Percentiles rank a stretch among this genome's conserved stretches.
Conservation (phyloP, 1,140 invertebrate genomes). For the Macrostomum lignano region DNA sequence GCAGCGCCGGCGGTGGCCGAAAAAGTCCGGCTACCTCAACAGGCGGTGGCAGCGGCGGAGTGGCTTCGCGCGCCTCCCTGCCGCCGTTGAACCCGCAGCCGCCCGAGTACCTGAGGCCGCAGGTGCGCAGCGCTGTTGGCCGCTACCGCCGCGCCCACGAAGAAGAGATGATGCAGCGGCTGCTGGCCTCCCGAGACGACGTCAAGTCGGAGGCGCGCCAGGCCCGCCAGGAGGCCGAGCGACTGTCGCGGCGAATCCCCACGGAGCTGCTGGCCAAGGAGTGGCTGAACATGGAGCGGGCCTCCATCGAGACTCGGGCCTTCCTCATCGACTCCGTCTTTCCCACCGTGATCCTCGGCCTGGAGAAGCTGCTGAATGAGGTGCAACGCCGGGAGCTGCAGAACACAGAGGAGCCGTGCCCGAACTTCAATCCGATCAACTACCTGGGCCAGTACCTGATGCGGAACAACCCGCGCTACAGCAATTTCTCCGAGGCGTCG, state of each 20-base stretch:
- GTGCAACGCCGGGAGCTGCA: constrained; percentile 17
- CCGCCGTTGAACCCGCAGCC: no score
- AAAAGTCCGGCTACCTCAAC: no score
- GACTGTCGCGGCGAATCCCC: constrained; percentile 20
- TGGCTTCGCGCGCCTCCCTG: no score
- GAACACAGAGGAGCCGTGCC: constrained; percentile 11
- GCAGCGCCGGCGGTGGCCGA: no score
- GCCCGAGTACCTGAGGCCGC: not conserved
- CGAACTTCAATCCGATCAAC: constrained; percentile 27
- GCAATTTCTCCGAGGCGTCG: constrained; percentile 23
- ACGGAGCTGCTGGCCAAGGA: constrained; percentile 21
- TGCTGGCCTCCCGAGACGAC: not conserved
- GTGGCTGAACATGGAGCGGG: constrained; percentile 15
- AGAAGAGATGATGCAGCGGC: not conserved
- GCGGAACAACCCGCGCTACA: constrained; percentile 25
- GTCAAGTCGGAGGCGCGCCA: not conserved
- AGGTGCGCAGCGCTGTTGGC: not conserved
- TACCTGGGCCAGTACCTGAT: constrained; percentile 26
- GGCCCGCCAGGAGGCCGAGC: constrained; percentile 10
- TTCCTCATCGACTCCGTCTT: constrained; percentile 23
- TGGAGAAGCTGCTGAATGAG: constrained; percentile 23
- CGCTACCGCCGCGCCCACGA: not conserved
- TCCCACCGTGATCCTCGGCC: constrained; percentile 22
- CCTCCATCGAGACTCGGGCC: constrained; percentile 17
- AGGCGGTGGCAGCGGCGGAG: no score